Evolutionary conservation across 2,797 vertebrate genomes (phyloP), one percentile per base, ranked within the genome.

Genomic region (Clarias fuscus): DNA sequence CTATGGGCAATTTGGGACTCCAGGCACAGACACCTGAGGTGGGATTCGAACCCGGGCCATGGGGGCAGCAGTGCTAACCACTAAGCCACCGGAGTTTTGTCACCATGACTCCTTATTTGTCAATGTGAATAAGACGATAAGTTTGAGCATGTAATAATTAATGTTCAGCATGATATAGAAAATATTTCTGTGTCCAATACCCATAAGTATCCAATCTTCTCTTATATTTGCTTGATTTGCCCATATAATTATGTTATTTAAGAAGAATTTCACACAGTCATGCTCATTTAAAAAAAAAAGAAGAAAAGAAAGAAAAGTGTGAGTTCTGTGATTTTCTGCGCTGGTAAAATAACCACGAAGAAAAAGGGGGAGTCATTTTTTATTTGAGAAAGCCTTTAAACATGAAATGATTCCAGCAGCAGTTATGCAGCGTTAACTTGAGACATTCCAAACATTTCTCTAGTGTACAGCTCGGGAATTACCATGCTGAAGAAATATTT

Each of bases 341-440:
- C 22, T 81, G 61, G 62, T 67, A 27, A 81, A 81, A 48, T 81
- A 81, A 81, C 62, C 62, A 81, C 0, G 18, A 81, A 81, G 64
- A 65, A 53, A 53, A 37, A 37, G 4, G 48, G 13, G 15, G 78
- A 37, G 61, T 53, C 1, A 30, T 67, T 82, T 67, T 82, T 82
- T 81, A 87, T 89, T 84, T 70, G 77, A 82, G 77, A 79, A 84
- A 85, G 86, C 78, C 85, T 84, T 90, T 86, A 87, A 91, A 84
- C 85, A 86, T 85, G 88, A 86, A 84, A 82, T 53, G 79, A 82
- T 82, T 67, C 79, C 79, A 82, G 79, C 79, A 53, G 79, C 79
- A 82, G 79, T 82, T 82, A 67, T 82, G 79, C 79, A 82, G 79
- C 43, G 79, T 67, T 82, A 82, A 82, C 62, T 53, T 82, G 79